Base-by-base conservation (phyloP, 2,113 vertebrate species). In the Pachypanchax playfairii region DNA sequence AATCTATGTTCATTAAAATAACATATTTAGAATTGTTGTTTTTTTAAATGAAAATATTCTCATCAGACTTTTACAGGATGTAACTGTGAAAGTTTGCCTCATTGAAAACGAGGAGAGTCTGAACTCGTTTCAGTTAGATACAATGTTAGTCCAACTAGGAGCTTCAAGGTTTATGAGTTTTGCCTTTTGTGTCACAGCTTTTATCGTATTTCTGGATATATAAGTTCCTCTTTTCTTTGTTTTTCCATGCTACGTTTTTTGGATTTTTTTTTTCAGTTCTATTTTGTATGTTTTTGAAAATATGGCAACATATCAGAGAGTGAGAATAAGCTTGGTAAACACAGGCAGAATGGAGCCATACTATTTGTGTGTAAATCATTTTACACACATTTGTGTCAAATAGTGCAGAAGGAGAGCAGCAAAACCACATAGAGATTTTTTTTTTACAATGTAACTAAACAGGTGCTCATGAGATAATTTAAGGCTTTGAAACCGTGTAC, bases 1-100 rank as follows among this genome's bases (percentile, higher is more conserved):
- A 15, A 43, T 57, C 39, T 43, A 14, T 53, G 24, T 25, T 56
- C 22, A 54, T 39, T 25, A 39, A 26, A 41, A 41, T 56, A 28
- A 11, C 28, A 51, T 33, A 29, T 29, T 26, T 28, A 38, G 24
- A 36, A 10, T n/a, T n/a, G n/a, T n/a, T 20, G 17, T 29, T 22
- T 9, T 53, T 33, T 10, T 17, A 8, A 1, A 14, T 8, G 11
- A 13, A 22, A 53, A 33, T 22, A 18, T 20, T 26, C 14, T 28
- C 4, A 26, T 56, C n/a, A 56, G 18, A 6, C n/a, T n/a, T 20
- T 12, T 20, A n/a, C 20, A 42, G 18, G n/a, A n/a, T 4, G 35
- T 20, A 7, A 28, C 25, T 28, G n/a, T 29, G 5, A 6, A 12
- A 47, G 44, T 15, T 47, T 7, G 13, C 26, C 9, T 47, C 20